Base-by-base conservation (phyloP, 2,113 vertebrate genomes). In the Nibea coibor region DNA sequence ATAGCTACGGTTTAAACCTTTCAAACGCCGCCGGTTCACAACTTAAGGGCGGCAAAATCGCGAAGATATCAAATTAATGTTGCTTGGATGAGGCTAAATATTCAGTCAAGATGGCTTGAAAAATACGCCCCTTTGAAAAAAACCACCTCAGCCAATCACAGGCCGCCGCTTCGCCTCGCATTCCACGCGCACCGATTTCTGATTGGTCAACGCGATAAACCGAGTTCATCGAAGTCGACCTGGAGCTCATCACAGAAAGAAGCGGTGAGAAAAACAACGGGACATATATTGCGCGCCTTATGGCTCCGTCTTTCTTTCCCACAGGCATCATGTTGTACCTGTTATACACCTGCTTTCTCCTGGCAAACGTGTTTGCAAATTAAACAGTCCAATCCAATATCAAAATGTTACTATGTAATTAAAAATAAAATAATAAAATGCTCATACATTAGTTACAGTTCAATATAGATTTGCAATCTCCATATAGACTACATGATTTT, bases 31-130 rank as follows among this genome's bases (percentile, higher is more conserved):
- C 22, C 26, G 16, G 54, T 77, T 53, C 15, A 11, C 51, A 84
- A 81, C 66, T 81, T 65, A 10, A 42, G 48, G 51, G 15, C 31
- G 48, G 48, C 24, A 22, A 85, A 92, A 89, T 75, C 67, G 51
- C 24, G 76, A 92, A 92, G 84, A 93, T 91, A 93, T 92, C 78
- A 86, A 90, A 88, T 93, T 91, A 92, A 92, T 93, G 89, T 88
- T 86, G 85, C 90, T 92, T 90, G 85, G 89, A 93, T 91, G 79
- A 82, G 85, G 92, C 92, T 93, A 94, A 92, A 93, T 95, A 93
- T 94, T 93, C 94, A 89, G 94, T 93, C 92, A 93, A 95, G 89
- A 94, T 94, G 93, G 93, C 90, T 93, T 92, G 91, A 93, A 94
- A 94, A 94, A 94, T 93, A 94, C 94, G 93, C 93, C 94, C 94